Evolutionary conservation across 2,888 invertebrate species (phyloP).

Genomic region (Endomychus coccineus): DNA sequence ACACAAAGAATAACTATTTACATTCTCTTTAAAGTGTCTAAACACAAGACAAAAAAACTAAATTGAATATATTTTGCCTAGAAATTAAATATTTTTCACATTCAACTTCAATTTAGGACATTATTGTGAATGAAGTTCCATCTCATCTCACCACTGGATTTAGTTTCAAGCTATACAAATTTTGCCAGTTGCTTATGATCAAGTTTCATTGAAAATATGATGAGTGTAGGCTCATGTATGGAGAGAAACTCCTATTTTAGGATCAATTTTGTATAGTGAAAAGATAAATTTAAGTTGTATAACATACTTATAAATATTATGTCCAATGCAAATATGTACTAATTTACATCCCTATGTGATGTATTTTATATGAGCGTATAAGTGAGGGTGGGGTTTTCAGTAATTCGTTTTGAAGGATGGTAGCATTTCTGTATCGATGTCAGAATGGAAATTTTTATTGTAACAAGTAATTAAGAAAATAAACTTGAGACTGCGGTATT

Average conservation of each 20-base stretch:
- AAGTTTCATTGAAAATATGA: too few species aligned
- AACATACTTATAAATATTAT: slow-evolving; percentile 40
- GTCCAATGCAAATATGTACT: slow-evolving; percentile 30
- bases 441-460: slow-evolving; percentile 41
- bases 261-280: slow-evolving; percentile 45
- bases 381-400: slow-evolving; percentile 18
- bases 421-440: slow-evolving; percentile 41
- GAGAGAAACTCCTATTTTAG: slow-evolving; percentile 33
- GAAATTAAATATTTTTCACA: too few species aligned
- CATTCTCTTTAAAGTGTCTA: too few species aligned
- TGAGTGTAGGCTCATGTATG: too few species aligned
- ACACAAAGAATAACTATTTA: too few species aligned
- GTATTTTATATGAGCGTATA: slow-evolving; percentile 39
- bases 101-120: too few species aligned
- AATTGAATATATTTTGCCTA: too few species aligned
- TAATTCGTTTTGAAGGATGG: slow-evolving; percentile 27
- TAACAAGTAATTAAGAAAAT: slow-evolving; percentile 35
- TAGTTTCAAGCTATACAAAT: too few species aligned
- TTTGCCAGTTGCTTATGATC: too few species aligned
- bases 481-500: slow-evolving; percentile 30
- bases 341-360: slow-evolving; percentile 33
- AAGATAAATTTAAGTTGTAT: slow-evolving; percentile 39
- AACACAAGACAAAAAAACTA: too few species aligned
- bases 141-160: too few species aligned
- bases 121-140: too few species aligned